Conservation (phyloP, 2,113 vertebrate genomes). For the Lutjanus erythropterus region DNA sequence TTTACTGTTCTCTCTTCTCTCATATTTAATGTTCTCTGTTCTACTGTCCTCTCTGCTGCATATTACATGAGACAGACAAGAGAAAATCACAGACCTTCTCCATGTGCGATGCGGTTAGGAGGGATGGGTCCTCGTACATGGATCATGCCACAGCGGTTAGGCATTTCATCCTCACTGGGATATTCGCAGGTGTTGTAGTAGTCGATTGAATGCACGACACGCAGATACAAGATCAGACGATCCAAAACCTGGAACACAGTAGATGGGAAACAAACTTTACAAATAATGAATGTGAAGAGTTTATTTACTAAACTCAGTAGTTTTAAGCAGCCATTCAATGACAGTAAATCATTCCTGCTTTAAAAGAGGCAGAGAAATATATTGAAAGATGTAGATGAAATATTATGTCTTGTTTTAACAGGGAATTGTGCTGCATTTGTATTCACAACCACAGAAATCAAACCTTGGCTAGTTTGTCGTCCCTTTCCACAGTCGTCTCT, state of each 20-base stretch:
- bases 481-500: slow-evolving; percentile 91
- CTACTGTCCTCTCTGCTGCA: background rate
- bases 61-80: background rate
- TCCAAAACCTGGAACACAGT: slow-evolving; percentile 88
- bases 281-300: background rate
- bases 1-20: too few relatives aligned
- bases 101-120: slow-evolving; percentile 91
- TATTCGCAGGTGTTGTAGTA: slow-evolving; percentile 96
- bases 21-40: too few relatives aligned
- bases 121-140: slow-evolving; percentile 94
- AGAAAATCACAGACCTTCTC: slow-evolving; percentile 85
- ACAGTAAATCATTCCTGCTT: background rate
- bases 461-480: slow-evolving; percentile 95
- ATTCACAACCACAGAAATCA: background rate
- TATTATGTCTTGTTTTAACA: background rate
- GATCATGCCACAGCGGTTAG: slow-evolving; percentile 94
- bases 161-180: slow-evolving; percentile 96
- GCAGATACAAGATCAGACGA: slow-evolving; percentile 90
- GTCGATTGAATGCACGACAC: slow-evolving; percentile 93
- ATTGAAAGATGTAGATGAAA: background rate
- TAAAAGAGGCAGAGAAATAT: background rate
- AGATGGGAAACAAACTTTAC: background rate
- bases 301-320: background rate
- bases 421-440: background rate
- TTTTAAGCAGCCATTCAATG: background rate